Conservation (phyloP, 2,797 vertebrate genomes). For the Rachycentron canadum region DNA sequence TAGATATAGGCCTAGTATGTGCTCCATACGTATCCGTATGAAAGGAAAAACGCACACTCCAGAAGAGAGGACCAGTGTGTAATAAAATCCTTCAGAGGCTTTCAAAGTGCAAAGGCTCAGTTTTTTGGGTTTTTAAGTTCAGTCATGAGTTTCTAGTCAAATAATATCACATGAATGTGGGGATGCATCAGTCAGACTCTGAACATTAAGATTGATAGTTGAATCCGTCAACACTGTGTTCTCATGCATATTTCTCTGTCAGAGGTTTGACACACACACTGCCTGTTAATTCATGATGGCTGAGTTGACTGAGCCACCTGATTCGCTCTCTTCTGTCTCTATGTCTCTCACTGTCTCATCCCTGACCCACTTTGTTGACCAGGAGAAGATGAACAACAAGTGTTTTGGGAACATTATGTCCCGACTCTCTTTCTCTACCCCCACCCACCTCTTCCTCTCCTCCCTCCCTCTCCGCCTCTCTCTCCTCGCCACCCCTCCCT, state of each 20-base stretch:
- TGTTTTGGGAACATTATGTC: slow-evolving; percentile 72
- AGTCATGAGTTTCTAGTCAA: background rate
- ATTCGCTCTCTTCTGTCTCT: slow-evolving; percentile 14
- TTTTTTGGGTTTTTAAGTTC: background rate
- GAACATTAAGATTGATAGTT: slow-evolving; percentile 49
- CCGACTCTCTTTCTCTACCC: background rate
- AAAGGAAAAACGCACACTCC: too few species aligned
- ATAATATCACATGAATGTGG: background rate
- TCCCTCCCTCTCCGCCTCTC: background rate
- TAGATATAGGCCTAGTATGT: too few species aligned
- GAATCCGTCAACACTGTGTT: slow-evolving; percentile 41
- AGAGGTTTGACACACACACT: slow-evolving; percentile 15
- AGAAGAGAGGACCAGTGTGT: too few species aligned
- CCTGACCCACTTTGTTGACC: slow-evolving; percentile 56
- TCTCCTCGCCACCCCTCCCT: background rate
- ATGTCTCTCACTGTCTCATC: background rate
- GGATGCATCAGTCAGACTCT: background rate
- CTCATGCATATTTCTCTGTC: slow-evolving; percentile 41
- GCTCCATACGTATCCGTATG: too few species aligned
- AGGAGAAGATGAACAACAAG: slow-evolving; percentile 65
- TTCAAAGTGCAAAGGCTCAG: background rate
- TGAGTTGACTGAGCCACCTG: slow-evolving; percentile 49
- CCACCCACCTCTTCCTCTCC: background rate
- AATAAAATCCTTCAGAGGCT: background rate
- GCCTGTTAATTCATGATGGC: slow-evolving; percentile 42